A percentile compares a stretch with the other conserved stretches of the same genome.
phyloP scores from a whole-genome alignment of 2,113 vertebrate genomes.

The Calidris pygmaea region DNA sequence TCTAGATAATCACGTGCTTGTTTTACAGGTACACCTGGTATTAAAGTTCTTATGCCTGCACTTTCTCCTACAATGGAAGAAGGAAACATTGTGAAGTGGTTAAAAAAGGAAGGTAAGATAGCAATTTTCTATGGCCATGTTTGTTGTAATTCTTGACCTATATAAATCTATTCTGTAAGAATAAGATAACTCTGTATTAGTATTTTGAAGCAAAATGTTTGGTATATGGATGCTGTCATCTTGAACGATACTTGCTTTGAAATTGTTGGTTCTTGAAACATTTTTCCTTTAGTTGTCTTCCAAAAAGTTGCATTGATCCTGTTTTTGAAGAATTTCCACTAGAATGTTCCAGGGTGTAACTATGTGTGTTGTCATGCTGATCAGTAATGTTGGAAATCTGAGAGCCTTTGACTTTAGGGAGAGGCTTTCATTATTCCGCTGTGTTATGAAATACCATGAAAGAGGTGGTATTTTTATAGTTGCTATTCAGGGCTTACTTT shows the following conservation, averaged over 20 bases:
- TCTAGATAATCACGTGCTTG: neutral
- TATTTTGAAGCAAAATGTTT: neutral
- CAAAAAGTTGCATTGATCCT: neutral
- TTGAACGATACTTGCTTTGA: neutral
- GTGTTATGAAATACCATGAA: neutral
- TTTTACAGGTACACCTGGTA: constrained; percentile 79
- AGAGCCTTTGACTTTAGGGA: neutral
- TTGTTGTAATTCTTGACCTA: neutral
- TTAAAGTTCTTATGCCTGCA: constrained; percentile 93
- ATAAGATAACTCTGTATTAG: neutral
- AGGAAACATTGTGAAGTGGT: constrained; percentile 95
- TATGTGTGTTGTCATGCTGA: neutral
- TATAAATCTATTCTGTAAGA: neutral
- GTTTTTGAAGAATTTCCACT: neutral
- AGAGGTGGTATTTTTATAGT: neutral
- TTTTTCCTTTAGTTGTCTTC: neutral
- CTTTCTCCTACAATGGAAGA: constrained; percentile 98
- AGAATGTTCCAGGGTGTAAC: neutral
- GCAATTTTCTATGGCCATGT: neutral
- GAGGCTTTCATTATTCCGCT: neutral
- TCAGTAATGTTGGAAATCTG: neutral
- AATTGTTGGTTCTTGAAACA: neutral
- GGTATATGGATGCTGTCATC: neutral
- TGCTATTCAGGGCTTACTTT: neutral
- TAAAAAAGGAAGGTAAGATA: constrained; percentile 93